Percentiles rank a stretch among this genome's conserved stretches.
phyloP scores from a whole-genome alignment of 2,113 vertebrate genomes.

The Xiphophorus hellerii region DNA sequence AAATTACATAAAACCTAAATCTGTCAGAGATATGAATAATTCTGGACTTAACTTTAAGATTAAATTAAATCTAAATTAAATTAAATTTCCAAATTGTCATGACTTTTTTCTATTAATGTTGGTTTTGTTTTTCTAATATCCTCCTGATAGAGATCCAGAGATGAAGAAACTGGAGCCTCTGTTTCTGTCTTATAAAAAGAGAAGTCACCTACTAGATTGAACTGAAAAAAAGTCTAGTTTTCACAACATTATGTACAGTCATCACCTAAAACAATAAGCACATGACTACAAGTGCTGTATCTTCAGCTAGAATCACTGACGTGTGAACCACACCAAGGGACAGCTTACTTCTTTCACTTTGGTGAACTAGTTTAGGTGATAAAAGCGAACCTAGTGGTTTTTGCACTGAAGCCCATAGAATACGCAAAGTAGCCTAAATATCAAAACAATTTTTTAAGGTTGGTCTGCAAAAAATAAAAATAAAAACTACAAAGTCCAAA shows the following conservation, averaged over 20 bases:
- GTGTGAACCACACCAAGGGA: neutral
- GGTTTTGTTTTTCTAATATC: too few species aligned
- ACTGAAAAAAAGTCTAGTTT: neutral
- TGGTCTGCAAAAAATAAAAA: neutral
- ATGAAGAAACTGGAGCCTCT: neutral
- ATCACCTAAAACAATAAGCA: neutral
- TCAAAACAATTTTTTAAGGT: neutral
- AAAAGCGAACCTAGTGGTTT: too few species aligned
- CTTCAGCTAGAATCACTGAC: neutral
- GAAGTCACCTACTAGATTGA: neutral
- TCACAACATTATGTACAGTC: neutral
- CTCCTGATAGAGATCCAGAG: neutral
- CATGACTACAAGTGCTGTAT: neutral
- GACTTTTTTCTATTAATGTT: too few species aligned
- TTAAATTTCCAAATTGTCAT: too few species aligned
- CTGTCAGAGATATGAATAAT: too few species aligned
- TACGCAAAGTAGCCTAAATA: neutral
- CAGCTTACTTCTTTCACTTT: neutral
- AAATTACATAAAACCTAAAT: too few species aligned
- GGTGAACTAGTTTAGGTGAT: neutral
- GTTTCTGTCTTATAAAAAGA: neutral
- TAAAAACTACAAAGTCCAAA: neutral
- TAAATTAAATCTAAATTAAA: too few species aligned
- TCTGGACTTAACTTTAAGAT: too few species aligned
- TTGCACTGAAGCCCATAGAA: neutral